phyloP scores from a whole-genome alignment of 2,113 vertebrate genomes.

The Hemicordylus capensis region DNA sequence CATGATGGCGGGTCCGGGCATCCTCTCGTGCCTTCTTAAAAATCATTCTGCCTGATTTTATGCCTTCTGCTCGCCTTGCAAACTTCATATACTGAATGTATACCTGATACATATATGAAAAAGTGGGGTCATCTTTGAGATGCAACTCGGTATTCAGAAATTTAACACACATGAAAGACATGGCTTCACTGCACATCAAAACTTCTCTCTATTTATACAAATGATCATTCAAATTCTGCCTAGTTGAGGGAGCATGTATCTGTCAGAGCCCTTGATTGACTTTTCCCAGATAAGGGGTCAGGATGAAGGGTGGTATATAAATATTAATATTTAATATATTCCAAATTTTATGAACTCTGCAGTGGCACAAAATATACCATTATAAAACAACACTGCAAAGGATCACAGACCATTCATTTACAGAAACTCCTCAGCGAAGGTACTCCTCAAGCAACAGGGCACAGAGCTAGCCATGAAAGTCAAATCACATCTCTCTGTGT shows the following conservation, averaged over 20 bases:
- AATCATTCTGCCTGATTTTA: slow-evolving; percentile 96
- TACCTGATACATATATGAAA: slow-evolving; percentile 73
- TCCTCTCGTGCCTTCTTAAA: slow-evolving; percentile 99
- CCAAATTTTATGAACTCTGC: not conserved
- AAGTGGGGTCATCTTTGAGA: not conserved
- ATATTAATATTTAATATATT: not conserved
- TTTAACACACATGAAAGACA: not conserved
- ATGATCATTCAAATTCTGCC: too few relatives aligned
- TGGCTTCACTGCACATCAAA: not conserved
- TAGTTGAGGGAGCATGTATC: not conserved
- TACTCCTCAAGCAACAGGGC: not conserved
- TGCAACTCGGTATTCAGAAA: not conserved
- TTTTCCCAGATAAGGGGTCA: too few relatives aligned
- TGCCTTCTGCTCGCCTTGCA: slow-evolving; percentile 96
- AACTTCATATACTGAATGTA: slow-evolving; percentile 99
- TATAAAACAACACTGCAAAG: not conserved
- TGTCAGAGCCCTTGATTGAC: too few relatives aligned
- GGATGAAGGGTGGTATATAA: too few relatives aligned
- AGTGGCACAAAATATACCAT: not conserved
- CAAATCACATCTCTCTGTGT: not conserved
- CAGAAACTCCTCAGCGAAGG: not conserved
- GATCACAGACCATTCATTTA: not conserved
- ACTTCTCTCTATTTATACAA: not conserved
- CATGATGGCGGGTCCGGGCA: slow-evolving; percentile 92
- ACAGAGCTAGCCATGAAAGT: not conserved